Base-by-base conservation (phyloP, 2,113 vertebrate genomes). In the Gopherus flavomarginatus region DNA sequence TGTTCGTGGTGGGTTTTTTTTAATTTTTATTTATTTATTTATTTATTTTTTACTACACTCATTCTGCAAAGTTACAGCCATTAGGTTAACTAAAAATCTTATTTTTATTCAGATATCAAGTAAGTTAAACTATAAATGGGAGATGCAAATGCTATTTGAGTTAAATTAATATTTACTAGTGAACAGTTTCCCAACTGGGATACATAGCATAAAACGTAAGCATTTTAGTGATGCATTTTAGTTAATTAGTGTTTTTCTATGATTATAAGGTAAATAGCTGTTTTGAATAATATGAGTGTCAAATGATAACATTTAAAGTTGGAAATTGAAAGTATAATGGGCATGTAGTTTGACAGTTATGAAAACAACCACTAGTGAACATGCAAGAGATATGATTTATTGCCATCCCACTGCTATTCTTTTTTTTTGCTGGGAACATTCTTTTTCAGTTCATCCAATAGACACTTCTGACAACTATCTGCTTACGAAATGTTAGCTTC, bases 291-390 rank as follows among this genome's bases (percentile, higher is more conserved):
- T n/a, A 35, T n/a, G 17, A 24, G 72, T 77, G 75, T 77, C 75
- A 47, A 24, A 44, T 75, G 69, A 75, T 77, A 26, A 27, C 38
- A 77, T 42, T 77, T 44, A 44, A 44, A 44, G 72, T 21, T 1
- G 24, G 44, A 85, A 85, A 17, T 42, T 85, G 2, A 22, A 1
- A 90, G 35, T 69, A 50, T 14, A 3, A 2, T 12, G 8, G 22
- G 2, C 26, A 1, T 85, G 12, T 83, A n/a, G 13, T 62, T 50
- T 54, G 0, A 21, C 56, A 56, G 2, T 38, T 22, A 79, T 44
- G 11, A 7, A 26, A 59, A 77, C 12, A 29, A 35, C 49, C 44
- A 19, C 11, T 83, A 0, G 0, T 50, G 16, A 22, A 1, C 5
- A 8, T 2, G 5, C 81, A 69, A 75, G 26, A 85, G 92, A 24